Evolutionary conservation across 2,888 invertebrate species (phyloP), one percentile per base, ranked within the genome.

Genomic region (Drosophila paracracens): DNA sequence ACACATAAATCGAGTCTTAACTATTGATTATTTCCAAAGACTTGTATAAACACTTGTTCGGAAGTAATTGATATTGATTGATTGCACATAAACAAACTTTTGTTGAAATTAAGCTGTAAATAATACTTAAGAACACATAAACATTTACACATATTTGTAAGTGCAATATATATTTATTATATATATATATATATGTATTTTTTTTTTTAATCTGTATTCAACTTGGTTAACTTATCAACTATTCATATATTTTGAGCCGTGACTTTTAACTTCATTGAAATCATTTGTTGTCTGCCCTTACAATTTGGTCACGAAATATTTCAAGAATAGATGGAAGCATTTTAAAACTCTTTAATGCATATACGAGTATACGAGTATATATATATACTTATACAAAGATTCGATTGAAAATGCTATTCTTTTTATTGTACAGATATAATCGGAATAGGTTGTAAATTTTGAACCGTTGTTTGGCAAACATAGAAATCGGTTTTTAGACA

Each of bases 11-110:
- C 31, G 31, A 36, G 48, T 31, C 48, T 60, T 36, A 48, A 64
- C 62, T 27, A 38, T 65, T 62, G 33, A 62, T 62, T 40, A 62
- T n/a, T 18, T 8, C 31, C 25, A 33, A 36, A 25, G 46, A 46
- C 25, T 25, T 16, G 25, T 25, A 7, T 31, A 59, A 48, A 46
- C 62, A 62, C 57, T 57, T 63, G 27, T 31, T 21, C 60, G n/a
- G 61, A n/a, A 61, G 50, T 61, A 50, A 64, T 64, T 61, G 61
- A 61, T 64, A 64, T 61, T 16, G 48, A 61, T 61, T 13, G 48
- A 7, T 29, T 21, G 18, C 35, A 56, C 25, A 59, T 27, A n/a
- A 27, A 54, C 33, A 2, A 10, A 21, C n/a, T 31, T 31, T 31
- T 16, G 8, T n/a, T 40, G 8, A 21, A 40, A 10, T 43, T 25